Conservation (phyloP, 2,888 invertebrate species). For the Cryptus armator region DNA sequence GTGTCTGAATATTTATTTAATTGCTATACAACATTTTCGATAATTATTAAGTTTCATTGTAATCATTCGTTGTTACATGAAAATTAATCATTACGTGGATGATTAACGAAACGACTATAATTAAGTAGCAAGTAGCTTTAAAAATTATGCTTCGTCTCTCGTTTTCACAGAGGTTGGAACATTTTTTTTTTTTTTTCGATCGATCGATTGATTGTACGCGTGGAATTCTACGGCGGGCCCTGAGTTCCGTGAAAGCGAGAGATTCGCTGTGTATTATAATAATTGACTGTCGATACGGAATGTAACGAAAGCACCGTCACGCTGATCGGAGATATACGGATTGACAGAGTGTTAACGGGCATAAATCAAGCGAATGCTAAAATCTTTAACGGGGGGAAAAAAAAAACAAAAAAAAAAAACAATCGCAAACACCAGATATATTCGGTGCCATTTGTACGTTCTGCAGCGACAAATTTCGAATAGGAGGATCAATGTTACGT, state of each 20-base stretch:
- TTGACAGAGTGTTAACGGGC: conserved; percentile 42
- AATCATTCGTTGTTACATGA: conserved; percentile 58
- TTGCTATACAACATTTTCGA: conserved; percentile 76
- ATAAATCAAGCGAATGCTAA: conserved; percentile 45
- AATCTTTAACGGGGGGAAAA: conserved; percentile 36
- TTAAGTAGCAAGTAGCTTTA: conserved; percentile 79
- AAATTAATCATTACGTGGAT: conserved; percentile 75
- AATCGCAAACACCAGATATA: conserved; percentile 45
- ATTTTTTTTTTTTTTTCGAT: conserved; percentile 20
- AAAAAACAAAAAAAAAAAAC: conserved; percentile 14
- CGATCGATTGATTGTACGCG: conserved; percentile 3
- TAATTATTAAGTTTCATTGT: conserved; percentile 65
- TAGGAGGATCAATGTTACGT: conserved; percentile 70
- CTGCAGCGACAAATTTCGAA: conserved; percentile 70
- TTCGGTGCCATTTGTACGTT: conserved; percentile 66
- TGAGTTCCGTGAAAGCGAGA: conserved; percentile 76
- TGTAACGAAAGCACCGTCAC: conserved; percentile 74
- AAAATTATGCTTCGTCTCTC: conserved; percentile 79
- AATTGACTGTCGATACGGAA: conserved; percentile 76
- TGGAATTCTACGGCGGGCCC: conserved; percentile 57
- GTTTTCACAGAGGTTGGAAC: conserved; percentile 75
- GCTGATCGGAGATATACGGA: conserved; percentile 42
- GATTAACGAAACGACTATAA: conserved; percentile 78
- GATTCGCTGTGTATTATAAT: conserved; percentile 76
- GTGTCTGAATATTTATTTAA: conserved; percentile 80